Conservation (phyloP, 2,113 vertebrate genomes). For the Rattus rattus region DNA sequence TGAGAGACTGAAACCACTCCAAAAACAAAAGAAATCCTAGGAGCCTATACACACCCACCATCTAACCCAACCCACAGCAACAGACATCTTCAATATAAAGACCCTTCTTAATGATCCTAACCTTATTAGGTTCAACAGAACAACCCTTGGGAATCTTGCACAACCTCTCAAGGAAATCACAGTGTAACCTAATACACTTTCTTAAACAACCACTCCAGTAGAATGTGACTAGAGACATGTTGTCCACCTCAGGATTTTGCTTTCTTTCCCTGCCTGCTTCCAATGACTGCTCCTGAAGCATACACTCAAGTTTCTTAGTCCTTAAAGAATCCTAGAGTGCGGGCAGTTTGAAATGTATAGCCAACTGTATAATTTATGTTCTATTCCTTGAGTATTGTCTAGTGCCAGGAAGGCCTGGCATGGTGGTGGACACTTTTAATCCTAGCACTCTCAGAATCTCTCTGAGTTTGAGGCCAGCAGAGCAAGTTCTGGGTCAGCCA, state of each 20-base stretch:
- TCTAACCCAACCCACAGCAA: not conserved
- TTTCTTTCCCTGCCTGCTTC: not conserved
- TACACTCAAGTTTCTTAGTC: not conserved
- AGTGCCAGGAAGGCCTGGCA: not conserved
- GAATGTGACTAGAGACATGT: not conserved
- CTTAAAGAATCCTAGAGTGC: constrained; percentile 6
- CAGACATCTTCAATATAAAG: not conserved
- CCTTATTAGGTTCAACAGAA: not conserved
- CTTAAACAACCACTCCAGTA: not conserved
- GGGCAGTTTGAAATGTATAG: not conserved
- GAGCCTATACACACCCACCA: not conserved
- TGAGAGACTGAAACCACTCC: not conserved
- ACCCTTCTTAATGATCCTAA: not conserved
- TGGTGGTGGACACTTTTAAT: not conserved
- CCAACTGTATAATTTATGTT: not conserved
- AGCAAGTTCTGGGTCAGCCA: not conserved
- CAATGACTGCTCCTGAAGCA: not conserved
- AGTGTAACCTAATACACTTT: not conserved
- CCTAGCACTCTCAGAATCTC: not conserved
- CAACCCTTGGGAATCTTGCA: not conserved
- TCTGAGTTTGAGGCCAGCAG: not conserved
- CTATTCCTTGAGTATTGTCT: not conserved
- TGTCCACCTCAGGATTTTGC: not conserved
- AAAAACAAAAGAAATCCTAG: constrained; percentile 18
- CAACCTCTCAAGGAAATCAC: not conserved